These are phyloP conservation scores for Acanthurus tractus DNA, from an alignment of 2,797 vertebrate species.

Conservation along the genomic window DNA sequence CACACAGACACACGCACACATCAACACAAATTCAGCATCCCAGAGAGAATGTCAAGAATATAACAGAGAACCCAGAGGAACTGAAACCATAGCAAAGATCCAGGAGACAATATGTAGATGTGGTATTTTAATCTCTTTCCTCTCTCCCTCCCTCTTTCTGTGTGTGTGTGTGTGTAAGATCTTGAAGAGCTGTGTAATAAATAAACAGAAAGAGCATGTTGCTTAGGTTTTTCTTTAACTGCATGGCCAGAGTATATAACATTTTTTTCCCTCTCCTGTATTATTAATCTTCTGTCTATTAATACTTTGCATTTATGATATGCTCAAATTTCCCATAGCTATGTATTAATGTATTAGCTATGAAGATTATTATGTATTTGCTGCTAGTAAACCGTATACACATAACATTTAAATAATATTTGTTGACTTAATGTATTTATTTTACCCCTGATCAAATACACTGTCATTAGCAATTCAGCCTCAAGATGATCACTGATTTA, in stretches of 20 bases:
- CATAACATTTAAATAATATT: not conserved
- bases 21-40: not conserved
- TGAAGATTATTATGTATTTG: too few species aligned
- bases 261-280: too few species aligned
- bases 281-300: not conserved
- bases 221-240: not conserved
- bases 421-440: not conserved
- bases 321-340: not conserved
- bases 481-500: not conserved
- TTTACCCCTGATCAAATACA: not conserved
- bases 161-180: not conserved
- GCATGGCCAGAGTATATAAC: too few species aligned
- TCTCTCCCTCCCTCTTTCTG: not conserved
- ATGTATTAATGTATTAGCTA: too few species aligned
- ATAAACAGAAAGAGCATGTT: not conserved
- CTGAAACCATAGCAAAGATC: slow-evolving; percentile 15
- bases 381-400: too few species aligned
- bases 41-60: slow-evolving; percentile 37
- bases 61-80: slow-evolving; percentile 12
- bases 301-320: not conserved
- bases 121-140: slow-evolving; percentile 9
- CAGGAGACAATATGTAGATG: slow-evolving; percentile 14
- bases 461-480: not conserved
- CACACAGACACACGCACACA: not conserved
- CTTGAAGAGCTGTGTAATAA: not conserved